Conservation (phyloP, 2,113 vertebrate genomes). For the Echinops telfairi region DNA sequence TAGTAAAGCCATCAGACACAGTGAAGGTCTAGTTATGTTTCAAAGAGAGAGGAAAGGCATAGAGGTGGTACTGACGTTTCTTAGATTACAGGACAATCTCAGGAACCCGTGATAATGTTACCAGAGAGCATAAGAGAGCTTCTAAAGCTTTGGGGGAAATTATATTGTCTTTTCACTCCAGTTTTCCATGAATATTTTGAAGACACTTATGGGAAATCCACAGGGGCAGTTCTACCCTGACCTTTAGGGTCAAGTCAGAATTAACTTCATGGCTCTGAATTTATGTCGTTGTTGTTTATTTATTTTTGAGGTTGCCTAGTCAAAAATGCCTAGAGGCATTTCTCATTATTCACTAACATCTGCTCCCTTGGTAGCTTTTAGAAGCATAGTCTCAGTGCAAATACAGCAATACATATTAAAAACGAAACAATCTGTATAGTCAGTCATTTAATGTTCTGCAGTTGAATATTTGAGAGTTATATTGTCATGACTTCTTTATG, state of each 20-base stretch:
- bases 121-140: no score
- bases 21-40: not conserved
- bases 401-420: not conserved
- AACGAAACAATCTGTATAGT: fast-evolving
- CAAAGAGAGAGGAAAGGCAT: not conserved
- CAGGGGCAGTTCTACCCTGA: no score
- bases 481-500: not conserved
- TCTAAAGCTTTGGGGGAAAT: no score
- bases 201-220: no score
- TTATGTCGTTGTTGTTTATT: no score
- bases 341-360: not conserved
- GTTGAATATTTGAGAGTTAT: not conserved
- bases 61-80: not conserved
- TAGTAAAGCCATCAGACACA: not conserved
- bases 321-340: not conserved
- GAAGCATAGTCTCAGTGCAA: not conserved
- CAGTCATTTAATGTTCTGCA: not conserved
- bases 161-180: no score
- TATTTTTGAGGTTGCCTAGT: not conserved
- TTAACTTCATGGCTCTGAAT: no score
- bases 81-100: not conserved
- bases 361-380: not conserved
- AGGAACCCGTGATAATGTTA: not conserved
- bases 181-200: no score
- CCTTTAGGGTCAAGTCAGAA: no score